A percentile compares a stretch with the other conserved stretches of the same genome.
phyloP scores from a whole-genome alignment of 2,113 vertebrate genomes.

The Pteronura brasiliensis region DNA sequence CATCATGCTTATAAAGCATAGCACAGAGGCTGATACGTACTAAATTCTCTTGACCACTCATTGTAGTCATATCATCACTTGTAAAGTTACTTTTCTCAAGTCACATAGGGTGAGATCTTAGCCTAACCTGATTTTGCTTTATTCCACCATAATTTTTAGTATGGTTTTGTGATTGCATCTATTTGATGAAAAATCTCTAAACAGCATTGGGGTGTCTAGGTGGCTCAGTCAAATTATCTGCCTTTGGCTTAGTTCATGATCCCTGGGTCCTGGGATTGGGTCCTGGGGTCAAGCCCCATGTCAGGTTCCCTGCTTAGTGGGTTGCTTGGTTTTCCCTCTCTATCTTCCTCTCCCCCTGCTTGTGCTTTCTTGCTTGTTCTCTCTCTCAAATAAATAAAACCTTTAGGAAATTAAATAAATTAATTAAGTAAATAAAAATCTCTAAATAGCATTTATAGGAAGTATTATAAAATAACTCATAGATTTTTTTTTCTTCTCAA shows the following conservation, averaged over 20 bases:
- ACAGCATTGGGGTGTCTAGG: neutral
- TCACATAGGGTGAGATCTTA: neutral
- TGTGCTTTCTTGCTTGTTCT: neutral
- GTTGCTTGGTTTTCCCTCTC: neutral
- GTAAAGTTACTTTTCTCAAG: neutral
- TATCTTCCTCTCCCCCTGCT: neutral
- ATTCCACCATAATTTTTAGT: neutral
- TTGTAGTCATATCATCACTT: neutral
- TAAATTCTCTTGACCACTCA: neutral
- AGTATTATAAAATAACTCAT: neutral
- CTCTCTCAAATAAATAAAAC: neutral
- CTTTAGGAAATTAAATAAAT: neutral
- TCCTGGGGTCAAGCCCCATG: neutral
- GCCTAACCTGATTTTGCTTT: neutral
- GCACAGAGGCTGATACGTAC: neutral
- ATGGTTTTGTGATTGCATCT: neutral
- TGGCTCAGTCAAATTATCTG: neutral
- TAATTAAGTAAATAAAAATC: neutral
- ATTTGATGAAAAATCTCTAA: neutral
- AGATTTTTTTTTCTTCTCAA: constrained; percentile 7
- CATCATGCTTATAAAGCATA: neutral
- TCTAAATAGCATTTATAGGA: neutral
- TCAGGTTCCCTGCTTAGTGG: neutral
- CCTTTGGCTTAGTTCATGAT: neutral
- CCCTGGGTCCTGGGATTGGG: neutral